Conservation (phyloP, 2,113 vertebrate species). For the Solea senegalensis region DNA sequence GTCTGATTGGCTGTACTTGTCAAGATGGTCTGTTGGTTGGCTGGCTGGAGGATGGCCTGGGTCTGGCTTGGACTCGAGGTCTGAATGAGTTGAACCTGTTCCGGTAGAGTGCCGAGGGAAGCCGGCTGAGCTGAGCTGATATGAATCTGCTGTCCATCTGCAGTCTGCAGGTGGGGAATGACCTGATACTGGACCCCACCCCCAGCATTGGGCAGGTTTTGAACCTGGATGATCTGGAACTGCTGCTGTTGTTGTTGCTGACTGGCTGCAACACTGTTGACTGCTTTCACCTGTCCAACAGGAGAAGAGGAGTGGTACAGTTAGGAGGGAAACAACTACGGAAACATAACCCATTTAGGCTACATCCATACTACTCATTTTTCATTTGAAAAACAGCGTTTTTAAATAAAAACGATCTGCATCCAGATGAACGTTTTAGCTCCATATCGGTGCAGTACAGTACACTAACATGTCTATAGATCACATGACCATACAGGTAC, state of each 20-base stretch:
- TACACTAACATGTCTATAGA: no score
- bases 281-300: slow-evolving; percentile 82
- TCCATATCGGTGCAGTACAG: no score
- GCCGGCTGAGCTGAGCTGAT: slow-evolving; percentile 87
- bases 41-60: slow-evolving; percentile 88
- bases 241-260: slow-evolving; percentile 79
- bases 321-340: not conserved
- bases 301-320: slow-evolving; percentile 1
- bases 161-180: slow-evolving; percentile 96
- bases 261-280: slow-evolving; percentile 62
- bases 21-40: slow-evolving; percentile 83
- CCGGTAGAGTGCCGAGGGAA: slow-evolving; percentile 83
- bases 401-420: no score
- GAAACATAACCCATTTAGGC: no score
- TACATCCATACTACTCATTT: no score
- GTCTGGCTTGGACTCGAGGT: slow-evolving; percentile 85
- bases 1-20: slow-evolving; percentile 90
- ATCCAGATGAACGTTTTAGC: no score
- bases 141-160: slow-evolving; percentile 96
- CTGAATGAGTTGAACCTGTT: slow-evolving; percentile 96
- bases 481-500: no score
- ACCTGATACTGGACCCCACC: slow-evolving; percentile 97
- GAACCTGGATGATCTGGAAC: slow-evolving; percentile 94
- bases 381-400: no score
- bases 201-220: slow-evolving; percentile 88